Base-by-base conservation (phyloP, 2,888 invertebrate genomes). In the Dynastes hyllus region DNA sequence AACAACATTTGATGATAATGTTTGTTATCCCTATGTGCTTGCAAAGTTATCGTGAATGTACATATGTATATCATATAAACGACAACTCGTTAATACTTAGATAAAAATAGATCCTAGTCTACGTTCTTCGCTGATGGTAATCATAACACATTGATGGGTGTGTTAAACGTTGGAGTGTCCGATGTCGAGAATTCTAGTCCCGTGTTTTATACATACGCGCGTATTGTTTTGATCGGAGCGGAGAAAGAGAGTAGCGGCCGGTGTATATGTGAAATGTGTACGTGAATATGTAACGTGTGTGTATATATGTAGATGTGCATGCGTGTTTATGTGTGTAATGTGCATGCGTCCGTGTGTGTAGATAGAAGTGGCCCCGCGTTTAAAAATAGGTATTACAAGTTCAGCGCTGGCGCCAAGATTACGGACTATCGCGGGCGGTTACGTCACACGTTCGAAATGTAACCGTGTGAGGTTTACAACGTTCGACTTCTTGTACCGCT, bases 331-430 rank as follows among this genome's bases (percentile, higher is more conserved):
- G 55, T 58, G 55, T 16, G 27, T 58, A 58, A 32, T 55, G 69
- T 51, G 51, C 63, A 51, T 65, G 53, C 63, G 51, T 65, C 53
- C 50, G 69, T 70, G 61, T 78, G 78, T 61, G 78, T 78, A 61
- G 82, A 81, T 78, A 80, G 76, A 80, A 78, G 77, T 78, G 82
- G 78, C 79, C 81, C 79, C 80, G 80, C 84, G 86, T 88, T 89
- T 90, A 91, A 91, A 91, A 90, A 91, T 91, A 91, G 90, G 90
- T 87, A 90, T 90, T 90, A 90, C 90, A 89, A 89, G 90, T 89
- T 88, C 88, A 89, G 87, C 83, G 86, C 87, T 90, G 91, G 91
- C 91, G 91, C 91, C 91, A 90, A 90, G 90, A 90, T 90, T 90
- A 89, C 90, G 90, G 89, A 88, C 89, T 89, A 90, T 89, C 90